A percentile compares a stretch with the other conserved stretches of the same genome.
Conservation (phyloP, 2,797 vertebrate species). For the Spinus olivaceus region DNA sequence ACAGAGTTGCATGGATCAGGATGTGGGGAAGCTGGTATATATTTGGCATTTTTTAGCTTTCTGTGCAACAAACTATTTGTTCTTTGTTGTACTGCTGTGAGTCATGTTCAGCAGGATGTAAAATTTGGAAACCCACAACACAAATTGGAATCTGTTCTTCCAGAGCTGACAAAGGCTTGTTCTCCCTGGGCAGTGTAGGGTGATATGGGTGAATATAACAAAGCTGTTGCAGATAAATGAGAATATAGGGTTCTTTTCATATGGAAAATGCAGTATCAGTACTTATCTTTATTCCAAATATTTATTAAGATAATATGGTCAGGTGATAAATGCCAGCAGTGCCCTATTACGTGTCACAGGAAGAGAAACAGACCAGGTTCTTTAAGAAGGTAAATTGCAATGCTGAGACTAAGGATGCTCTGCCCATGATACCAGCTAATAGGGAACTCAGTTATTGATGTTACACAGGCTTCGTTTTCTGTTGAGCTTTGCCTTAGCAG, state of each 20-base stretch:
- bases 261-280: not conserved
- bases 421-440: not conserved
- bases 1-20: not conserved
- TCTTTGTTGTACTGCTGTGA: not conserved
- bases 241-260: not conserved
- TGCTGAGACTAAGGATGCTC: not conserved
- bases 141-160: not conserved
- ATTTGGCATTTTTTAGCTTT: not conserved
- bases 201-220: not conserved
- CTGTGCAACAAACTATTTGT: not conserved
- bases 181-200: not conserved
- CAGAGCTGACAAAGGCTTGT: not conserved
- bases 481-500: not conserved
- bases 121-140: not conserved
- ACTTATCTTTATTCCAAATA: not conserved
- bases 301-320: not conserved
- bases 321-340: not conserved
- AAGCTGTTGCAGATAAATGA: not conserved
- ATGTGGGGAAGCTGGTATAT: not conserved
- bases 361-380: not conserved
- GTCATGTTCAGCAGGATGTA: not conserved
- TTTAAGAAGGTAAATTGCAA: not conserved
- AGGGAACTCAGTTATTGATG: not conserved
- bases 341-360: fast-evolving
- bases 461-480: not conserved